A percentile compares a stretch with the other conserved stretches of the same genome.
Evolutionary conservation across 30 jellyfish, hydroid and myxozoan species (phyloP).

Genomic region (Nemopilema nomurai): DNA sequence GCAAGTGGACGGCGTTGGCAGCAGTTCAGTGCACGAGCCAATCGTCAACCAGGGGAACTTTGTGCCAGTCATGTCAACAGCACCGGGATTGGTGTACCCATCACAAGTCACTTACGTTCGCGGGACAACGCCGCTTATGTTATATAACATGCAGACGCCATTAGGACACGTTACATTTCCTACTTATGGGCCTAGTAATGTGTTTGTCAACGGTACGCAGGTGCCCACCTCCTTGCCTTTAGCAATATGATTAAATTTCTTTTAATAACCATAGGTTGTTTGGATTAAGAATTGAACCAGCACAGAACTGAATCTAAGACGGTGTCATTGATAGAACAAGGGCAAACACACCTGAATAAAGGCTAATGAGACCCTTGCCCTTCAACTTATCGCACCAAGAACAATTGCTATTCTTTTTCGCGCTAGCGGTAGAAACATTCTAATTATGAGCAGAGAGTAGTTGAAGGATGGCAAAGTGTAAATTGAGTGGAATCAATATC

Average conservation of each 20-base stretch:
- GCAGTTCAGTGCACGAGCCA: slow-evolving; percentile 4
- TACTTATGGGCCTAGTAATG: slow-evolving; percentile 28
- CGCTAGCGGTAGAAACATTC: neutral
- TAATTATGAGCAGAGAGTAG: neutral
- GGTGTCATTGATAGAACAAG: neutral
- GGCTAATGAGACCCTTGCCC: neutral
- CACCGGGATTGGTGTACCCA: slow-evolving; percentile 46
- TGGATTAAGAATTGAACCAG: neutral
- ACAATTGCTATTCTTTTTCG: neutral
- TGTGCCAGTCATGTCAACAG: slow-evolving; percentile 17
- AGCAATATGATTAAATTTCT: neutral
- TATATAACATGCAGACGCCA: slow-evolving; percentile 53
- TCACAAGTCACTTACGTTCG: slow-evolving; percentile 15
- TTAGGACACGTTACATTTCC: slow-evolving; percentile 50
- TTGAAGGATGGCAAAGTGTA: neutral
- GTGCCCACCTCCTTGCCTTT: slow-evolving; percentile 21
- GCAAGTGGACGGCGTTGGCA: neutral
- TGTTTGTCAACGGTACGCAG: slow-evolving; percentile 28
- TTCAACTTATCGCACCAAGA: neutral
- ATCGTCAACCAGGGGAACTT: slow-evolving; percentile 8
- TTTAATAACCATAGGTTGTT: neutral
- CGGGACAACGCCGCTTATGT: slow-evolving; percentile 32
- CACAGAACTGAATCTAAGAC: neutral
- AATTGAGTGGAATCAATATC: no score
- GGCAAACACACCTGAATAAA: neutral